Conservation (phyloP, 2,888 invertebrate species). For the Microplitis deprimator region DNA sequence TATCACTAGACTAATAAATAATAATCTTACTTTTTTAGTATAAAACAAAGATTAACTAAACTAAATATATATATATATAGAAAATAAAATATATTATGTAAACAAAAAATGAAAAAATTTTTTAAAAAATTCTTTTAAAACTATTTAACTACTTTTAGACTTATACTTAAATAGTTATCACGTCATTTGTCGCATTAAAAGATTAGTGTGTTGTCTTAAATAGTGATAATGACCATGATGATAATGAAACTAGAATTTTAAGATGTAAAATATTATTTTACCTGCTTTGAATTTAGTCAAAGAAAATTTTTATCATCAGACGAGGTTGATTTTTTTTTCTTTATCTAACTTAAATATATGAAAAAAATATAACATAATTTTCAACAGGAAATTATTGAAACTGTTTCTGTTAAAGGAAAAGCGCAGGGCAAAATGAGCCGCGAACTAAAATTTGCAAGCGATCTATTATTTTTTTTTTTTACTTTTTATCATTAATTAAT, state of each 20-base stretch:
- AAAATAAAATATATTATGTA: neutral
- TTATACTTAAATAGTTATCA: neutral
- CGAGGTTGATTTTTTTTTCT: neutral
- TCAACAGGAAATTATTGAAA: neutral
- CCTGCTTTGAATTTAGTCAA: neutral
- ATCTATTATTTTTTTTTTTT: neutral
- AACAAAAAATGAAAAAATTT: neutral
- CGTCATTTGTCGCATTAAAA: neutral
- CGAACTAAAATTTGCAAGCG: too few relatives aligned
- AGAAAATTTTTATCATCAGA: neutral
- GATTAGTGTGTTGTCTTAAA: neutral
- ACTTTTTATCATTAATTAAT: neutral
- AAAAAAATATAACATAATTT: neutral
- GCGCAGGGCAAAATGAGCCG: too few relatives aligned
- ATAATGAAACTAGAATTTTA: neutral
- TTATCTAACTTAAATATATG: neutral
- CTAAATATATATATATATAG: neutral
- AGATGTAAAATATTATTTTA: neutral
- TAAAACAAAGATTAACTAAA: neutral
- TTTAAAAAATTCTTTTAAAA: neutral
- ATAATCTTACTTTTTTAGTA: neutral
- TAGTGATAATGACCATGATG: neutral
- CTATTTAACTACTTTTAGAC: neutral
- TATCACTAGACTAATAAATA: neutral
- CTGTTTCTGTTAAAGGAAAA: neutral